These are phyloP conservation scores for Panurus biarmicus DNA, from an alignment of 2,113 vertebrate species.

Conservation along the genomic window DNA sequence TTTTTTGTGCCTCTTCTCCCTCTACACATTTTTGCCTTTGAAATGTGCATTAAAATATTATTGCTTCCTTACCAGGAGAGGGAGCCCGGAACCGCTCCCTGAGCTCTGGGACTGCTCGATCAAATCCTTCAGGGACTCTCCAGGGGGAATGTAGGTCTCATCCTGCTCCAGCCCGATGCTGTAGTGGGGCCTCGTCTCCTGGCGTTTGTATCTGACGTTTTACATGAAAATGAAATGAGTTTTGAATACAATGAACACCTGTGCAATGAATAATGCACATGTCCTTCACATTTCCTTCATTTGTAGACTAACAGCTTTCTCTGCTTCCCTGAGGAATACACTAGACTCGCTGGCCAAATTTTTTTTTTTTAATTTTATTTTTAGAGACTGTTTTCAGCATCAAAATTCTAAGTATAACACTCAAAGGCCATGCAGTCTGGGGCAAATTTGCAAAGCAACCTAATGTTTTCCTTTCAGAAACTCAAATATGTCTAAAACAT, in stretches of 20 bases:
- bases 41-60: background rate
- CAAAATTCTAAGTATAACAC: background rate
- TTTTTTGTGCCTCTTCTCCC: background rate
- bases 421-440: background rate
- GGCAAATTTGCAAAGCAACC: background rate
- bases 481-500: background rate
- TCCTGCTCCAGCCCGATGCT: slow-evolving; percentile 92
- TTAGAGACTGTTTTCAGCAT: background rate
- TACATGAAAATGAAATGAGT: background rate
- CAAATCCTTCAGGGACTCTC: slow-evolving; percentile 91
- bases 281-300: background rate
- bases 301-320: background rate
- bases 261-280: background rate
- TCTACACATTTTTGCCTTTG: background rate
- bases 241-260: background rate
- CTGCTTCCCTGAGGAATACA: background rate
- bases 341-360: background rate
- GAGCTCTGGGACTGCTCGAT: slow-evolving; percentile 97
- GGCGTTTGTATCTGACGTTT: slow-evolving; percentile 81
- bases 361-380: background rate
- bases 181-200: slow-evolving; percentile 84
- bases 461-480: background rate
- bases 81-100: slow-evolving; percentile 95
- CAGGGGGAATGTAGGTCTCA: slow-evolving; percentile 87
- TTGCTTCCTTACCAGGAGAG: slow-evolving; percentile 87